Evolutionary conservation across 2,888 invertebrate species (phyloP).

Genomic region (Drosophila pegasa): DNA sequence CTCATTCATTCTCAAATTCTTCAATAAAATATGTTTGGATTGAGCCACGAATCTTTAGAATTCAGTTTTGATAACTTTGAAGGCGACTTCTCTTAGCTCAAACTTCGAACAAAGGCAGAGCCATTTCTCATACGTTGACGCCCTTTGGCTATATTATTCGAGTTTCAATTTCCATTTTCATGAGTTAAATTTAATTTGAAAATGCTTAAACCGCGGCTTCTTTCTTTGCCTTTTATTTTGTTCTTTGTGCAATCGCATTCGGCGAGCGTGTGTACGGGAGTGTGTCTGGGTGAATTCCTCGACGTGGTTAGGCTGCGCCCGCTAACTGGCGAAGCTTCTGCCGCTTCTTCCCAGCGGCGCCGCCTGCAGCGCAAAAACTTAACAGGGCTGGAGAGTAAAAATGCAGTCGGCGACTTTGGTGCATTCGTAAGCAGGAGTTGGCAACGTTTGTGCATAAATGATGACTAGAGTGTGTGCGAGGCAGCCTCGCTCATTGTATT

Average conservation of each 20-base stretch:
- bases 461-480: conserved; percentile 40
- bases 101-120: conserved; percentile 7
- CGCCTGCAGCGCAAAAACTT: conserved; percentile 24
- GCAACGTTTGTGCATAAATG: conserved; percentile 79
- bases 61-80: conserved; percentile 30
- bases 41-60: conserved; percentile 3
- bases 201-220: conserved; percentile 68
- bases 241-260: conserved; percentile 49
- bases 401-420: conserved; percentile 62
- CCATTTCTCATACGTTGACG: conserved; percentile 22
- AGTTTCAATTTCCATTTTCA: conserved; percentile 44
- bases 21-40: conserved; percentile 20
- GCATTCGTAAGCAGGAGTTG: conserved; percentile 67
- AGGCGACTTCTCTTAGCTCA: conserved; percentile 22
- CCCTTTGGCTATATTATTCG: conserved; percentile 45
- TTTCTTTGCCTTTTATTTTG: conserved; percentile 24
- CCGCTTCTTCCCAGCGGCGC: conserved; percentile 1
- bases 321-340: conserved; percentile 35
- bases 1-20: not conserved
- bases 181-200: conserved; percentile 73
- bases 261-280: conserved; percentile 14
- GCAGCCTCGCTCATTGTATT: conserved; percentile 53
- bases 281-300: conserved; percentile 38
- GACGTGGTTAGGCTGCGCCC: conserved; percentile 54
- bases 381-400: conserved; percentile 54